phyloP scores from a whole-genome alignment of 1,140 invertebrate genomes.

The Ericerus pela region DNA sequence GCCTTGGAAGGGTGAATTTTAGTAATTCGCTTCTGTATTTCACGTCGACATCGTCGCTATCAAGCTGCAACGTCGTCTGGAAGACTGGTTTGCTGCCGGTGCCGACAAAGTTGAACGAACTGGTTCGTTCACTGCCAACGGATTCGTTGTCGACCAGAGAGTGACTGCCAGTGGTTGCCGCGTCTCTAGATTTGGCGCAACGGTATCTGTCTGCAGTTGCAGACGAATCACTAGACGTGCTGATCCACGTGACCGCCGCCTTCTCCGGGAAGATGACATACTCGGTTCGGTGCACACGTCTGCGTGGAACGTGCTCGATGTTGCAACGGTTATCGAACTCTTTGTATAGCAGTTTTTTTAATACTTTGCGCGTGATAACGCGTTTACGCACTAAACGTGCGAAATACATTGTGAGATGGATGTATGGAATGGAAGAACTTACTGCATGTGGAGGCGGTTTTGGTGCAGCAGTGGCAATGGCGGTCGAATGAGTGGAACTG shows the following conservation, averaged over 20 bases:
- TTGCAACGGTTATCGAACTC: not conserved
- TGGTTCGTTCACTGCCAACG: not conserved
- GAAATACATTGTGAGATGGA: constrained; percentile 56
- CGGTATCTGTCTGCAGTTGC: too few species aligned
- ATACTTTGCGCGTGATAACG: constrained; percentile 39
- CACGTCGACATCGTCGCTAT: constrained; percentile 27
- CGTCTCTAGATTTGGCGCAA: too few species aligned
- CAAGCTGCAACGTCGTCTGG: not conserved
- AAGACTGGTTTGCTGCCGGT: not conserved
- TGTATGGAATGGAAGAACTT: constrained; percentile 45
- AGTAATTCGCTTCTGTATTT: too few species aligned
- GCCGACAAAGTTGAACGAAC: not conserved
- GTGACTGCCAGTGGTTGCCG: too few species aligned
- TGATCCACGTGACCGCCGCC: not conserved
- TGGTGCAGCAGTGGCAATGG: not conserved
- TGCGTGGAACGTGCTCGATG: not conserved
- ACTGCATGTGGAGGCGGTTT: constrained; percentile 17
- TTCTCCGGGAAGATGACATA: not conserved
- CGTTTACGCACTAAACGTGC: constrained; percentile 52
- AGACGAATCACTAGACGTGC: not conserved
- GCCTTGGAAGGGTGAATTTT: too few species aligned
- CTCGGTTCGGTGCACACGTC: not conserved
- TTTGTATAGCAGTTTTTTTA: constrained; percentile 1
- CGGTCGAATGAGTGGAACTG: not conserved
- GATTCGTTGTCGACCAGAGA: not conserved